Evolutionary conservation across 1,140 invertebrate species (phyloP).

Genomic region (Coenobita brevimanus): DNA sequence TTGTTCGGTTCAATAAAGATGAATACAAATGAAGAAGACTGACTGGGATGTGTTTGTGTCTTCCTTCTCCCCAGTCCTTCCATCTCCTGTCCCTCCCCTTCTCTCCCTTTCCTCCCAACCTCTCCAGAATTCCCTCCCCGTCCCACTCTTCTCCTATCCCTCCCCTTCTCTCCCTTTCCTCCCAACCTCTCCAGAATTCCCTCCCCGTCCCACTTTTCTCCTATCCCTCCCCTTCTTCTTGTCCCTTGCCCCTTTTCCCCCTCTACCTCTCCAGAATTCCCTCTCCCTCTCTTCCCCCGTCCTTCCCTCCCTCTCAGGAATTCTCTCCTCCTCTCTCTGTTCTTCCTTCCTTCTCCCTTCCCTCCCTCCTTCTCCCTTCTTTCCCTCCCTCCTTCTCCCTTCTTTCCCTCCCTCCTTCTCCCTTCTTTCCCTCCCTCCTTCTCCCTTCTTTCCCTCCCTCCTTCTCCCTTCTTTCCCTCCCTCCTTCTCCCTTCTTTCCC

Average conservation of each 20-base stretch:
- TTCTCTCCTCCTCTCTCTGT: neutral
- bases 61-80: neutral
- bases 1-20: conserved; percentile 60
- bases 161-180: too few species aligned
- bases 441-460: neutral
- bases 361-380: neutral
- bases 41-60: neutral
- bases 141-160: neutral
- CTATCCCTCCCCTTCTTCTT: neutral
- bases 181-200: too few species aligned
- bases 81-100: neutral
- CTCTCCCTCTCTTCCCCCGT: neutral
- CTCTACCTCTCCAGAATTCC: too few species aligned
- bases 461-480: neutral
- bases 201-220: neutral
- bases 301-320: too few species aligned
- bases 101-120: too few species aligned
- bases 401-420: neutral
- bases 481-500: neutral
- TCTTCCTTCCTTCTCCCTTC: neutral
- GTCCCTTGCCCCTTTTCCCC: too few species aligned
- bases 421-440: neutral
- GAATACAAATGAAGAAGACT: conserved; percentile 50
- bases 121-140: too few species aligned
- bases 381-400: conserved; percentile 1